Conservation (phyloP, 1,140 invertebrate species). For the Pogonognathellus flavescens region DNA sequence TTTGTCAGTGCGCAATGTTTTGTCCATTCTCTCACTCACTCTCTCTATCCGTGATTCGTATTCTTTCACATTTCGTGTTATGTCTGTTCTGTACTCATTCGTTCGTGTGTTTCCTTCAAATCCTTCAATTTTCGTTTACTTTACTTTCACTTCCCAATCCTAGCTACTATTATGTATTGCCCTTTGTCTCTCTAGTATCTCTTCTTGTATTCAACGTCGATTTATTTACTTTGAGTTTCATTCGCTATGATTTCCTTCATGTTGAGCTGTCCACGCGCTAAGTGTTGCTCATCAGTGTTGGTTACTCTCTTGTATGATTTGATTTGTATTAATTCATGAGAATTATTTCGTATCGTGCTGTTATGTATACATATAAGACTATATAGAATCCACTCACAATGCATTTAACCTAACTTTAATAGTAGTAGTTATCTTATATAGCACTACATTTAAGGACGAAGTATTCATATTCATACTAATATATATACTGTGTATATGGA, state of each 20-base stretch:
- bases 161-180: neutral
- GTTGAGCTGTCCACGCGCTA: neutral
- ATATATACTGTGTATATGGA: too few relatives aligned
- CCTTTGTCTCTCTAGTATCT: neutral
- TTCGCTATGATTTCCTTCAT: neutral
- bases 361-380: neutral
- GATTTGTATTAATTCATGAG: neutral
- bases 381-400: neutral
- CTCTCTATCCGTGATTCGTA: slow-evolving; percentile 21
- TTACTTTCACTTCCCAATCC: neutral
- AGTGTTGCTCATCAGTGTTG: neutral
- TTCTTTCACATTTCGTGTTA: neutral
- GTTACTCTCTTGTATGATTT: slow-evolving; percentile 3
- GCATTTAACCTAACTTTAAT: too few relatives aligned
- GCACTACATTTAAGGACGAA: too few relatives aligned
- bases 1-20: slow-evolving; percentile 8
- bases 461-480: too few relatives aligned
- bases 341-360: neutral
- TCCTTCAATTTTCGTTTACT: neutral
- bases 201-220: neutral
- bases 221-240: neutral
- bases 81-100: neutral
- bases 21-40: slow-evolving; percentile 3
- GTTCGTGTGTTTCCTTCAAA: neutral
- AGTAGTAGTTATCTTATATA: too few relatives aligned